These are phyloP conservation scores for Cremastobaeus sp. DNA, from an alignment of 2,888 invertebrate genomes.

Conservation along the genomic window DNA sequence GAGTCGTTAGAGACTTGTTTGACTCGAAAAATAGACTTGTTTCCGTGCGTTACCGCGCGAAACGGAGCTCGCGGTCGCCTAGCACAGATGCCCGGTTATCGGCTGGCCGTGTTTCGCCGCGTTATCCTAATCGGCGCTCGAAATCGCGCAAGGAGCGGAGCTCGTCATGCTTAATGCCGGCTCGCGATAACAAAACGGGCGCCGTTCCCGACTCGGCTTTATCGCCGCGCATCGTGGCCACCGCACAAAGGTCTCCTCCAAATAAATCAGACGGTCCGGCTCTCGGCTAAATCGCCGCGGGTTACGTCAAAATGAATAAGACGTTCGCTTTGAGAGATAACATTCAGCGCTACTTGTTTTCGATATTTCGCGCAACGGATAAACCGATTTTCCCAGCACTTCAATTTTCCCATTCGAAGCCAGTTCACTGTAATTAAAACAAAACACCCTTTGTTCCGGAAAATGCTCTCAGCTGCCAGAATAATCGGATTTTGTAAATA, in stretches of 20 bases:
- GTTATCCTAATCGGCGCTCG: constrained; percentile 21
- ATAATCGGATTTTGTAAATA: no score
- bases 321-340: constrained; percentile 6
- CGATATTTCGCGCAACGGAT: no score
- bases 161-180: constrained; percentile 36
- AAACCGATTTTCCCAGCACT: no score
- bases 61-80: constrained; percentile 5
- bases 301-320: constrained; percentile 7
- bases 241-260: not conserved
- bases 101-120: constrained; percentile 9
- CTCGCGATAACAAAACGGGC: constrained; percentile 17
- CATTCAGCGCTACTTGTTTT: no score
- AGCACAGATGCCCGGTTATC: constrained; percentile 20
- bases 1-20: constrained; percentile 32
- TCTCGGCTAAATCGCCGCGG: not conserved
- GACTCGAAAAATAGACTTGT: constrained; percentile 30
- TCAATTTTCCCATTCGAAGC: no score
- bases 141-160: constrained; percentile 25
- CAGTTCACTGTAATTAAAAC: no score
- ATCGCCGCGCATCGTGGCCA: constrained; percentile 5
- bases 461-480: no score
- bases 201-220: constrained; percentile 13
- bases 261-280: constrained; percentile 29
- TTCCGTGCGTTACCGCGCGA: constrained; percentile 15
- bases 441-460: no score